phyloP scores from a whole-genome alignment of 1,140 invertebrate species.

The Meloidogyne exigua region DNA sequence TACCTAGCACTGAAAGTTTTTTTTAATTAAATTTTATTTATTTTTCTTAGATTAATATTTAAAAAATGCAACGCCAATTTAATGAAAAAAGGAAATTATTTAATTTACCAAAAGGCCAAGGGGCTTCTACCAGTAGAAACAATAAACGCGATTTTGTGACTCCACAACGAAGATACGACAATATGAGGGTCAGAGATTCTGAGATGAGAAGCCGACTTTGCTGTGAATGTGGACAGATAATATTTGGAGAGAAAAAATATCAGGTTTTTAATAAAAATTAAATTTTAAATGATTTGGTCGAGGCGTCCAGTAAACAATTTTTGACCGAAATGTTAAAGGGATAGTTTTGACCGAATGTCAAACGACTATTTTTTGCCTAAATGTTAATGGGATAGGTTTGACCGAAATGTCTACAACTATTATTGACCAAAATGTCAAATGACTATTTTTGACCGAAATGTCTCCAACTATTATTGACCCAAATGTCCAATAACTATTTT shows the following conservation, averaged over 20 bases:
- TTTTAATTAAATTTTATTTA: neutral
- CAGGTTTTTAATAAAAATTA: neutral
- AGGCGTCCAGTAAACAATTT: no score
- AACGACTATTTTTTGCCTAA: no score
- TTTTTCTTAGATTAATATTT: neutral
- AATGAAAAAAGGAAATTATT: neutral
- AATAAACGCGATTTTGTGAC: conserved; percentile 26
- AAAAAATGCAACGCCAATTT: neutral
- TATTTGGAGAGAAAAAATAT: conserved; percentile 25
- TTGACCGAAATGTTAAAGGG: no score
- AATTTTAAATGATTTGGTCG: neutral
- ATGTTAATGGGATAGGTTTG: no score
- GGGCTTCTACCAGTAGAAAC: neutral
- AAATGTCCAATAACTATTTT: no score
- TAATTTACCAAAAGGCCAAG: neutral
- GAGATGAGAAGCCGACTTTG: conserved; percentile 29
- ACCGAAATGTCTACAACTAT: no score
- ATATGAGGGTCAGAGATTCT: conserved; percentile 31
- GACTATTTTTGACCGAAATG: no score
- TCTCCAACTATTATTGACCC: no score
- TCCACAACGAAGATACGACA: conserved; percentile 36
- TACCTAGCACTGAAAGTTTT: no score
- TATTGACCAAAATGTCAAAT: no score
- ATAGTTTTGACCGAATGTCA: no score
- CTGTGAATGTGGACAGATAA: conserved; percentile 27